Conservation (phyloP, 2,797 vertebrate species). For the Darevskia nairensis region DNA sequence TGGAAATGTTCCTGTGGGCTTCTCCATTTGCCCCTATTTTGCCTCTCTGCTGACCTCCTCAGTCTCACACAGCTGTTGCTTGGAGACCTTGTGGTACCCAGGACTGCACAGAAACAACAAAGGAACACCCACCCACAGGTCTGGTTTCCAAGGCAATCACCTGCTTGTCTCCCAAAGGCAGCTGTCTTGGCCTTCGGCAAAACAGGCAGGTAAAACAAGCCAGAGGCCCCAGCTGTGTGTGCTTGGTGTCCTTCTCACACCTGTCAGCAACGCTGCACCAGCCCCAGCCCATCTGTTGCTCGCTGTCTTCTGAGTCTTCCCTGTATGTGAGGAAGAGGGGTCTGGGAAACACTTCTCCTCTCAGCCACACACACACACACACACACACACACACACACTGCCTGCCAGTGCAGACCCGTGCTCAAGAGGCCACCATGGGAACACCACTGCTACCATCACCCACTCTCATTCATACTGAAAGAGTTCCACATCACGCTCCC, state of each 20-base stretch:
- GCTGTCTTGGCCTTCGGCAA: neutral
- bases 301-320: no score
- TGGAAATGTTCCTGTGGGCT: neutral
- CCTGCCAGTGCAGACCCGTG: no score
- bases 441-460: neutral
- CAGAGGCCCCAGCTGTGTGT: neutral
- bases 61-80: neutral
- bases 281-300: neutral
- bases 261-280: neutral
- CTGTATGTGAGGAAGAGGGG: neutral
- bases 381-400: no score
- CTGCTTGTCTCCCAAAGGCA: neutral
- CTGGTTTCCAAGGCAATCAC: neutral
- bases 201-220: neutral
- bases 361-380: neutral
- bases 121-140: no score
- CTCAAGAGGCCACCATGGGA: fast-evolving
- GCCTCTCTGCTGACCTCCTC: neutral
- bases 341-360: neutral
- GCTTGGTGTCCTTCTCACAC: neutral
- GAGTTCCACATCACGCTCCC: neutral
- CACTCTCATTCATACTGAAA: neutral
- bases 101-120: neutral
- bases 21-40: neutral
- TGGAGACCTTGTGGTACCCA: neutral